Conservation (phyloP, 1,140 invertebrate genomes). For the Macrobrachium nipponense region DNA sequence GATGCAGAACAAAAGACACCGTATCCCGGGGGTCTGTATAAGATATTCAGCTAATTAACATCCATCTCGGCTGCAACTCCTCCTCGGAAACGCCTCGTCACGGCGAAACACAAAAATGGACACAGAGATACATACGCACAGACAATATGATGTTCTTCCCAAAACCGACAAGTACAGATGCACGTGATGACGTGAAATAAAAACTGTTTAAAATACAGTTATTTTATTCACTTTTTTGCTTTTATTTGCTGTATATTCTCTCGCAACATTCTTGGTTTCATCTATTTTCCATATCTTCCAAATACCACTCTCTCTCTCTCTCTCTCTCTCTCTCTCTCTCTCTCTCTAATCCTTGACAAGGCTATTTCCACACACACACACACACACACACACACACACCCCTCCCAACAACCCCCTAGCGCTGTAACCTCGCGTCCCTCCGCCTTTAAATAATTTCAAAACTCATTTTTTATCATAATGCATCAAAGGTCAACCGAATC, state of each 20-base stretch:
- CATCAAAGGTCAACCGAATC: not conserved
- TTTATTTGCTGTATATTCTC: too few relatives aligned
- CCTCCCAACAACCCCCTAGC: too few relatives aligned
- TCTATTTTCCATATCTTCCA: not conserved
- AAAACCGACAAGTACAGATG: too few relatives aligned
- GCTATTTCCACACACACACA: not conserved
- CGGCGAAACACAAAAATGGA: not conserved
- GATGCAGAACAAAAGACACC: not conserved
- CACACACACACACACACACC: not conserved
- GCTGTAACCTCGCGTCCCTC: not conserved
- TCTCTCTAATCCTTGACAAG: not conserved
- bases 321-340: slow-evolving; percentile 16
- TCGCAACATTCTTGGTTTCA: not conserved
- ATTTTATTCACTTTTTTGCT: too few relatives aligned
- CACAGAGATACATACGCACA: too few relatives aligned
- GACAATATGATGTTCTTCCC: too few relatives aligned
- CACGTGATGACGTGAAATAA: too few relatives aligned
- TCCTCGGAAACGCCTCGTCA: not conserved
- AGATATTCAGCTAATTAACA: slow-evolving; percentile 7
- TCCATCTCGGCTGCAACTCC: slow-evolving; percentile 1
- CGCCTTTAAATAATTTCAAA: not conserved
- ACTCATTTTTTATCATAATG: not conserved
- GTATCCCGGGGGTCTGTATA: not conserved
- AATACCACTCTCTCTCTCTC: slow-evolving; percentile 6
- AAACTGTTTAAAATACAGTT: too few relatives aligned